Conservation (phyloP, 2,113 vertebrate species). For the Murina feae region DNA sequence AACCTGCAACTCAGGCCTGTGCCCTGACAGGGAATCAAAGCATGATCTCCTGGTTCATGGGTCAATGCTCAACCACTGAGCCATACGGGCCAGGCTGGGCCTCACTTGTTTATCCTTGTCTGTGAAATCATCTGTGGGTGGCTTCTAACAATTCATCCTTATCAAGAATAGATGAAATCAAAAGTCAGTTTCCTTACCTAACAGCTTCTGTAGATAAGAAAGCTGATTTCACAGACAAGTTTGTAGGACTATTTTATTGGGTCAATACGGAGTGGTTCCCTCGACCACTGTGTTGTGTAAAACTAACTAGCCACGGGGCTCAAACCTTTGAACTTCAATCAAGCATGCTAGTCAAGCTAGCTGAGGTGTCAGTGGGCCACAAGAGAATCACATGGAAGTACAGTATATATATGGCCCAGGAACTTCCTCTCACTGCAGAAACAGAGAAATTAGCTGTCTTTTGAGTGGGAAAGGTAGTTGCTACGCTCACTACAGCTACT, state of each 20-base stretch:
- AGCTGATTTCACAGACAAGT: neutral
- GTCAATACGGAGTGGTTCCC: neutral
- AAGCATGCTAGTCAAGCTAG: constrained; percentile 34
- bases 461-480: neutral
- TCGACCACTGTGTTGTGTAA: constrained; percentile 1
- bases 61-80: no score
- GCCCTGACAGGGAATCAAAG: no score
- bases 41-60: no score
- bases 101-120: no score
- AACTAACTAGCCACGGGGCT: neutral
- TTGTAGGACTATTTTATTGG: constrained; percentile 6
- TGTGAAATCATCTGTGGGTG: no score
- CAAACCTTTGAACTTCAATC: constrained; percentile 29
- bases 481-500: constrained; percentile 35
- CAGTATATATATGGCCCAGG: constrained; percentile 34
- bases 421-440: constrained; percentile 68
- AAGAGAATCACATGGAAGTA: constrained; percentile 64
- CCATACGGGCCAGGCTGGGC: no score
- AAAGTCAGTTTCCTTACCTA: no score
- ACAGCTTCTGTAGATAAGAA: no score
- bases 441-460: constrained; percentile 59
- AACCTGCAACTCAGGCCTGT: no score
- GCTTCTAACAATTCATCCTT: no score
- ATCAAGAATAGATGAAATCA: no score
- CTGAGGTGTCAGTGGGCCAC: constrained; percentile 12